A percentile compares a stretch with the other conserved stretches of the same genome.
Conservation (phyloP, 1,140 invertebrate species). For the Teleogryllus occipitalis region DNA sequence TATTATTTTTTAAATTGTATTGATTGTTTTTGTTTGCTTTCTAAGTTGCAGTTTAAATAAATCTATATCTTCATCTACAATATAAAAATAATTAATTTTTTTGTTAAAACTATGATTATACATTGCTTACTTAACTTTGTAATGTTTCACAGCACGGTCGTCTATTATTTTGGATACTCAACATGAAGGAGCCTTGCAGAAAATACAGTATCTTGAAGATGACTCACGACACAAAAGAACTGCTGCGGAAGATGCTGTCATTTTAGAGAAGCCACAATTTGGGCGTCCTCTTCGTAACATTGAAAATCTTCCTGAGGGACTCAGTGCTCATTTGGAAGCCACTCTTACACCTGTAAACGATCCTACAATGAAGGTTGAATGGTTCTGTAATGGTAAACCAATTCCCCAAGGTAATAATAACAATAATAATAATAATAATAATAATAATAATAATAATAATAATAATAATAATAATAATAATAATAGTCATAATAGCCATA, state of each 20-base stretch:
- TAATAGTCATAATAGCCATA: no score
- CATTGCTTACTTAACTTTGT: no score
- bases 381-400: conserved; percentile 86
- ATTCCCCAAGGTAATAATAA: conserved; percentile 64
- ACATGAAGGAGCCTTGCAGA: conserved; percentile 85
- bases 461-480: neutral
- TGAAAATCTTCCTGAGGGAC: conserved; percentile 75
- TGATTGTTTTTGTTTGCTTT: no score
- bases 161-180: conserved; percentile 89
- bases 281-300: conserved; percentile 78
- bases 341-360: conserved; percentile 91
- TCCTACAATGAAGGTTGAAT: conserved; percentile 90
- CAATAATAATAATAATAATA: neutral
- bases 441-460: neutral
- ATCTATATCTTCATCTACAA: no score
- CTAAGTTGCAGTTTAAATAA: no score
- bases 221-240: conserved; percentile 66
- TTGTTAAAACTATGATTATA: no score
- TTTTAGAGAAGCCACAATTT: conserved; percentile 79
- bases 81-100: no score
- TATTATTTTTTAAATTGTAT: no score
- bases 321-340: conserved; percentile 88
- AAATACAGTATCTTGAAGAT: conserved; percentile 87
- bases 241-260: conserved; percentile 59
- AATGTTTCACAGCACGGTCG: conserved; percentile 53